Percentiles rank a stretch among this genome's conserved stretches.
Evolutionary conservation across 2,888 invertebrate genomes (phyloP).

Genomic region (Pristionchus arcanus): DNA sequence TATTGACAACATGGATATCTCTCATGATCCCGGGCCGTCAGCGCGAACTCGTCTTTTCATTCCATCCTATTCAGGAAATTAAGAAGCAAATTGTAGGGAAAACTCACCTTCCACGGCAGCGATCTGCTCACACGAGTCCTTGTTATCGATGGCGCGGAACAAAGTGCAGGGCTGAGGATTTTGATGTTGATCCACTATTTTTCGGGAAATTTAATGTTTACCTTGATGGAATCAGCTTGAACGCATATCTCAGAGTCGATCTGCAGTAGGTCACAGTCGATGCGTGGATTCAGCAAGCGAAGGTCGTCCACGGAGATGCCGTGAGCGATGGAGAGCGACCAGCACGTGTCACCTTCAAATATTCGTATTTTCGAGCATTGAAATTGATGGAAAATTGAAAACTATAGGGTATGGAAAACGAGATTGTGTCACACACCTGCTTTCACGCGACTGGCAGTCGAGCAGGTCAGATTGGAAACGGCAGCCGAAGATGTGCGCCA

Average conservation of each 20-base stretch:
- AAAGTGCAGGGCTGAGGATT: not conserved
- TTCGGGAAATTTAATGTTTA: not conserved
- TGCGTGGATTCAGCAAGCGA: not conserved
- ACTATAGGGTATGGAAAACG: no score
- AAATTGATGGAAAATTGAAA: not conserved
- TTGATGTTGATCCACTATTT: not conserved
- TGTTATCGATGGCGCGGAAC: not conserved
- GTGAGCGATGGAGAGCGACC: not conserved
- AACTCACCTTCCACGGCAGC: not conserved
- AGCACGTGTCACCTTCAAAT: slow-evolving; percentile 1
- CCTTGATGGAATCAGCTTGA: not conserved
- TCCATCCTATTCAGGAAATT: no score
- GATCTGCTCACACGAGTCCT: not conserved
- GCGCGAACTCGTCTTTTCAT: no score
- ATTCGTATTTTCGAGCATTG: not conserved
- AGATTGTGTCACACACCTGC: not conserved
- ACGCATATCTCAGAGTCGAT: not conserved
- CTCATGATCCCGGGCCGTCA: no score
- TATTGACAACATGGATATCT: no score
- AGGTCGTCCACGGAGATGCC: not conserved
- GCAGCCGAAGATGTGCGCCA: not conserved
- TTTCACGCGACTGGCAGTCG: not conserved
- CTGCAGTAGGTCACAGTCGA: not conserved
- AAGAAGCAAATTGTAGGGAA: no score
- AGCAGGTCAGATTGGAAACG: not conserved